phyloP scores from a whole-genome alignment of 2,888 invertebrate species.

The Phengaris arion region DNA sequence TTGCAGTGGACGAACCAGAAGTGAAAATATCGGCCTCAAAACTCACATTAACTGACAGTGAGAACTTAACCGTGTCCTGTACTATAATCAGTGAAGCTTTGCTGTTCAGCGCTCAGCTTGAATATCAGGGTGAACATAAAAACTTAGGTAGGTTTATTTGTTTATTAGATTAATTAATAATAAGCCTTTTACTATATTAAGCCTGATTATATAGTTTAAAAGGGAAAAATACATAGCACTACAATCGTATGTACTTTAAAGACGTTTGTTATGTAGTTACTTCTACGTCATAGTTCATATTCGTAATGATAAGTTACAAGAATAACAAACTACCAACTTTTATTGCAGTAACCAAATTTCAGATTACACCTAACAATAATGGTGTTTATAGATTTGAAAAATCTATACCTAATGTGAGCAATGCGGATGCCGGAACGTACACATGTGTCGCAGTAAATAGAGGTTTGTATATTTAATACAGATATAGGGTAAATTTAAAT shows the following conservation, averaged over 20 bases:
- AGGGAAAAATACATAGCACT: too few relatives aligned
- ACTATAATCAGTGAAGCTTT: constrained; percentile 54
- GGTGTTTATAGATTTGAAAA: constrained; percentile 53
- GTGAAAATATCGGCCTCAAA: constrained; percentile 52
- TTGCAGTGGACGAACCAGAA: constrained; percentile 59
- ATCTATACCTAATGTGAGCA: constrained; percentile 47
- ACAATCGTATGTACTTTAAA: too few relatives aligned
- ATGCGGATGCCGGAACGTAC: constrained; percentile 54
- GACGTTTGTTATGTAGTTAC: too few relatives aligned
- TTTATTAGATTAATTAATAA: constrained; percentile 11
- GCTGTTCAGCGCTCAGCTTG: constrained; percentile 47
- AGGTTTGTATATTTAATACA: constrained; percentile 49
- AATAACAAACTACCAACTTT: not conserved
- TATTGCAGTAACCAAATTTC: constrained; percentile 49
- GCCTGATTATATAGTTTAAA: too few relatives aligned
- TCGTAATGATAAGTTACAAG: not conserved
- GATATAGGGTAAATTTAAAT: too few relatives aligned
- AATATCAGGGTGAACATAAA: constrained; percentile 20
- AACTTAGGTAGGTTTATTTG: constrained; percentile 1
- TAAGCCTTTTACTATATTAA: too few relatives aligned
- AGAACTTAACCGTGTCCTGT: constrained; percentile 50
- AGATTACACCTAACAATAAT: constrained; percentile 49
- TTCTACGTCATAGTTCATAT: too few relatives aligned
- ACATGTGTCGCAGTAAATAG: constrained; percentile 63
- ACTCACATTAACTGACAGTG: constrained; percentile 45